Base-by-base conservation (phyloP, 35 echinoderm and acorn worm genomes). In the Ptychodera flava region DNA sequence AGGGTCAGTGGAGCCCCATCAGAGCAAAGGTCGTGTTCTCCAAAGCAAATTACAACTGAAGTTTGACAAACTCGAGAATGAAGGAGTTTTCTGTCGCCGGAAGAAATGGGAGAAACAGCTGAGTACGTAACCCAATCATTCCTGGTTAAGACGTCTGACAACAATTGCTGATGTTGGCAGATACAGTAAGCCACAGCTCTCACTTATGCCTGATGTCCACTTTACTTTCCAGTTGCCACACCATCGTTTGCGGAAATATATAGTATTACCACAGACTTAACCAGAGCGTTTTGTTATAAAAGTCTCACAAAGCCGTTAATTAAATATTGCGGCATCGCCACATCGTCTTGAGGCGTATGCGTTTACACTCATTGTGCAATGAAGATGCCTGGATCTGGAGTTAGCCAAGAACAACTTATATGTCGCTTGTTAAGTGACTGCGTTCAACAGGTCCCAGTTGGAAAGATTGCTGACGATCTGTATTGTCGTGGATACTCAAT, bases 361-460 rank as follows among this genome's bases (percentile, higher is more conserved):
- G 91, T 93, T 6, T 93, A 89, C 76, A 93, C 87, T 35, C 28
- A 87, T 16, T 90, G 81, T 33, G 91, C 91, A 36, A 89, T 93
- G 87, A 79, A 88, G 1, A 89, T 93, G 84, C 87, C 91, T 16
- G 87, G 88, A 0, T 93, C 91, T 30, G 90, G 88, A 76, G 88
- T 80, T 77, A 86, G 79, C 29, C 76, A 87, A 16, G 90, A 88
- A 35, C 84, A 93, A 37, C 86, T 93, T 0, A 90, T 93, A 88
- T 93, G 92, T 37, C 78, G 91, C 30, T 84, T 93, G 27, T 79
- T 93, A 28, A 88, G 92, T 76, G 92, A 93, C 64, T 38, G 89
- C 27, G 64, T 93, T 10, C 16, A 45, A n/a, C 33, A 89, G 31
- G 91, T 81, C 12, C n/a, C 29, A 37, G 87, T 89, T 27, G 36